Percentiles rank a stretch among this genome's conserved stretches.
These are phyloP conservation scores for Biston stratarius DNA, from an alignment of 2,888 invertebrate genomes.

Conservation along the genomic window DNA sequence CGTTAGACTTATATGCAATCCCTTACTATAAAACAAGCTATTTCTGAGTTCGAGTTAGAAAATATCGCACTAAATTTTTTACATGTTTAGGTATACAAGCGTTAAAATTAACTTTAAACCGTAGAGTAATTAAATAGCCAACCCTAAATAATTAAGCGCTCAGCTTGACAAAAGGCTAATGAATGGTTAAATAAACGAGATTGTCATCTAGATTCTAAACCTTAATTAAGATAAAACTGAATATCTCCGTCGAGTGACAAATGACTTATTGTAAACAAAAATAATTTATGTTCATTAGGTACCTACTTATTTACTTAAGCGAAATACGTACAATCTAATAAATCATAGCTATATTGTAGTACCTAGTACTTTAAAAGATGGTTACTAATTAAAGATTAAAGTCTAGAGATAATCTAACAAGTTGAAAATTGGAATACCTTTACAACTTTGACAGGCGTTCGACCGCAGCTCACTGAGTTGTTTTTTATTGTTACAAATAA, in stretches of 20 bases:
- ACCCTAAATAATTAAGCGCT: slow-evolving; percentile 43
- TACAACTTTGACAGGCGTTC: no score
- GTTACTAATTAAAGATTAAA: no score
- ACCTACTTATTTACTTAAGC: background rate
- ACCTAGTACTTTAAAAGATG: no score
- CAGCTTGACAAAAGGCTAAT: slow-evolving; percentile 47
- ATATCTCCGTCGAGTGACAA: slow-evolving; percentile 35
- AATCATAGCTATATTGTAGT: no score
- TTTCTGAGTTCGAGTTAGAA: background rate
- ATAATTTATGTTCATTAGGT: background rate
- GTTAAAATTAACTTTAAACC: slow-evolving; percentile 27
- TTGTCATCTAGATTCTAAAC: slow-evolving; percentile 43
- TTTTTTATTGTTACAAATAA: no score
- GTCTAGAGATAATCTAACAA: no score
- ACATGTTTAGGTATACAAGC: slow-evolving; percentile 21
- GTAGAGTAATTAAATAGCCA: slow-evolving; percentile 40
- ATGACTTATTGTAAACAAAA: slow-evolving; percentile 16
- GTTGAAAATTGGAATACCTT: no score
- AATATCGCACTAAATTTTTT: background rate
- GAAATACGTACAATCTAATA: no score
- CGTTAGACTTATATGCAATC: no score
- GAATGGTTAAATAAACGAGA: slow-evolving; percentile 46
- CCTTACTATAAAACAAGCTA: background rate
- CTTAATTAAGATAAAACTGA: slow-evolving; percentile 45
- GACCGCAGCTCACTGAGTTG: no score